Percentiles rank a stretch among this genome's conserved stretches.
These are phyloP conservation scores for Stenurella melanura DNA, from an alignment of 2,888 invertebrate genomes.

Conservation along the genomic window DNA sequence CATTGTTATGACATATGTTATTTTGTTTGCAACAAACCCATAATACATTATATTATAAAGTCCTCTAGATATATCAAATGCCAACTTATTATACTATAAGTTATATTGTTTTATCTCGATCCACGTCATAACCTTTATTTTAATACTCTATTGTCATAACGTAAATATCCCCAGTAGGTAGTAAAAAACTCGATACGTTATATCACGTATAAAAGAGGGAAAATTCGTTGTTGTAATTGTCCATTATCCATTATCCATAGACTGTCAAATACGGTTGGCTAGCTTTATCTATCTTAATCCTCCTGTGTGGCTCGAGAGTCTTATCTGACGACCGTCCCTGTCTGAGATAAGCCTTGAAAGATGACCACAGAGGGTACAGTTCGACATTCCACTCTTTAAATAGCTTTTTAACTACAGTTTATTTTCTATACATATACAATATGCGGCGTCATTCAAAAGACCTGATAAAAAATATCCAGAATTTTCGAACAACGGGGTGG, in stretches of 20 bases:
- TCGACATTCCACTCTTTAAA: constrained; percentile 63
- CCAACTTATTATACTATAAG: background rate
- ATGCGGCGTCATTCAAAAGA: no score
- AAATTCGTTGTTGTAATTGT: constrained; percentile 56
- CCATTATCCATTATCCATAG: constrained; percentile 68
- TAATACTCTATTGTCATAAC: background rate
- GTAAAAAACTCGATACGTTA: constrained; percentile 5
- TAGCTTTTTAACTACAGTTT: background rate
- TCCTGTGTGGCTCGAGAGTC: constrained; percentile 66
- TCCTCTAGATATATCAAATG: background rate
- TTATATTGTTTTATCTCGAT: background rate
- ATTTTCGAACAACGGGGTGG: no score
- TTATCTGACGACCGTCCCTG: constrained; percentile 65
- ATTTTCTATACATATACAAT: no score
- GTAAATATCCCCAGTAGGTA: background rate
- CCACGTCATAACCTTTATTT: background rate
- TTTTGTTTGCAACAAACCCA: background rate
- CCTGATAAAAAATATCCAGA: no score
- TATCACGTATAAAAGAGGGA: constrained; percentile 25
- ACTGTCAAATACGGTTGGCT: constrained; percentile 68
- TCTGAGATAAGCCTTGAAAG: constrained; percentile 68
- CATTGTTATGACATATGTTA: background rate
- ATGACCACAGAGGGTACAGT: constrained; percentile 67
- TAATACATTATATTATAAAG: background rate
- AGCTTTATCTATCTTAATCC: constrained; percentile 72